Evolutionary conservation across 1,140 invertebrate genomes (phyloP).

Genomic region (Asobara japonica): DNA sequence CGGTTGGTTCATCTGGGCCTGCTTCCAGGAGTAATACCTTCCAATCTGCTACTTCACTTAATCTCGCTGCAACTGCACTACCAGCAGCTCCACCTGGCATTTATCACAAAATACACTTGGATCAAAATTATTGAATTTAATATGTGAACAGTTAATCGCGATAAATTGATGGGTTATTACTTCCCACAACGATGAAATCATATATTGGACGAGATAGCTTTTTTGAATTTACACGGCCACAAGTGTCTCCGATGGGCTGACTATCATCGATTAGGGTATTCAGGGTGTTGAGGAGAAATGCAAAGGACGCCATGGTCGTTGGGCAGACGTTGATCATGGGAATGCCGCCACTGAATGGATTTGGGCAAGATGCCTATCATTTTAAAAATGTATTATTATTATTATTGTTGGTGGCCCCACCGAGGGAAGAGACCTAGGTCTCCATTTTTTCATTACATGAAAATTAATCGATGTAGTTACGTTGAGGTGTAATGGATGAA

Average conservation of each 20-base stretch:
- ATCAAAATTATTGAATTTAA: neutral
- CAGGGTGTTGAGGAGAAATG: conserved; percentile 36
- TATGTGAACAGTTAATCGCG: neutral
- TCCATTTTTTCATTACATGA: too few species aligned
- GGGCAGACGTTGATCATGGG: conserved; percentile 40
- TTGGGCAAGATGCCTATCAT: conserved; percentile 19
- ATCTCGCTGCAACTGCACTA: conserved; percentile 56
- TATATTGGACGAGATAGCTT: conserved; percentile 57
- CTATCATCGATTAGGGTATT: conserved; percentile 10
- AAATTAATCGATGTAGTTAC: too few species aligned
- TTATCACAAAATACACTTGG: neutral
- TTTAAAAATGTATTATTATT: too few species aligned
- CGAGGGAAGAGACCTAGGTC: too few species aligned
- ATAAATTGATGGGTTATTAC: conserved; percentile 26
- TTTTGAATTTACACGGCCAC: conserved; percentile 9
- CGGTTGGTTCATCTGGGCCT: conserved; percentile 63
- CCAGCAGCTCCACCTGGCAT: conserved; percentile 59
- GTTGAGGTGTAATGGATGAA: too few species aligned
- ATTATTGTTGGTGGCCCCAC: too few species aligned
- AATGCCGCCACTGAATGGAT: conserved; percentile 43
- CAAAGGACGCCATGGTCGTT: neutral
- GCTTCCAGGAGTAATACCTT: conserved; percentile 69
- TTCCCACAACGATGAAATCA: conserved; percentile 83
- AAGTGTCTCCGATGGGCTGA: neutral
- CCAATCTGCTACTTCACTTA: conserved; percentile 60